Evolutionary conservation across 2,113 vertebrate species (phyloP).

Genomic region (Tupaia chinensis): DNA sequence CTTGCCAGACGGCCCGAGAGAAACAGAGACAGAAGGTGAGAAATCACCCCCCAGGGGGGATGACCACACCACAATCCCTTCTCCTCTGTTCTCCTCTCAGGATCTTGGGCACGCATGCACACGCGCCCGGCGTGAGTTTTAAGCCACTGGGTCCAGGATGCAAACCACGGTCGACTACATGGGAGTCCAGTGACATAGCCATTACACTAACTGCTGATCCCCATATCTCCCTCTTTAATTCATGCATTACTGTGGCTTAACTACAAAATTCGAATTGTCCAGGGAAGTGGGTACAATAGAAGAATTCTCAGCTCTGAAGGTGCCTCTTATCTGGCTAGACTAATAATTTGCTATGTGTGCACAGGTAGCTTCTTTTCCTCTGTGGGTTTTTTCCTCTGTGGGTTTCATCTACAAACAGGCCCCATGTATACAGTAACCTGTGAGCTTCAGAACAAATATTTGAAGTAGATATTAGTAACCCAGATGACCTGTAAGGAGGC

Average conservation of each 20-base stretch:
- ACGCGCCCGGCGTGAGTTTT: too few species aligned
- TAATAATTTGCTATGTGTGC: not conserved
- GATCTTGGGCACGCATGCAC: too few species aligned
- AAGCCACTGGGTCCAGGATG: too few species aligned
- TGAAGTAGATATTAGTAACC: not conserved
- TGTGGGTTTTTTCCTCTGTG: not conserved
- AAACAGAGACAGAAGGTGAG: too few species aligned
- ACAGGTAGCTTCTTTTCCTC: not conserved
- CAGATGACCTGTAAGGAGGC: not conserved
- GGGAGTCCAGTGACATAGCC: too few species aligned
- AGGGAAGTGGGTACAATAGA: not conserved
- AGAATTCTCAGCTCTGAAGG: not conserved
- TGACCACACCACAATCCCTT: too few species aligned
- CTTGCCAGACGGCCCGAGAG: too few species aligned
- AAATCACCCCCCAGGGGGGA: too few species aligned
- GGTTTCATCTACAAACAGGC: not conserved
- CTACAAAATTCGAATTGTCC: not conserved
- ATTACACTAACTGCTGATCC: too few species aligned
- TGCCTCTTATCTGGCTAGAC: not conserved
- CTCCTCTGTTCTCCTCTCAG: too few species aligned
- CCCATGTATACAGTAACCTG: fast-evolving
- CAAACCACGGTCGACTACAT: too few species aligned
- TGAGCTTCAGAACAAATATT: not conserved
- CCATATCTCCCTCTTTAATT: not conserved
- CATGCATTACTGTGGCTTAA: not conserved